Base-by-base conservation (phyloP, 2,113 vertebrate genomes). In the Erpornis zantholeuca region DNA sequence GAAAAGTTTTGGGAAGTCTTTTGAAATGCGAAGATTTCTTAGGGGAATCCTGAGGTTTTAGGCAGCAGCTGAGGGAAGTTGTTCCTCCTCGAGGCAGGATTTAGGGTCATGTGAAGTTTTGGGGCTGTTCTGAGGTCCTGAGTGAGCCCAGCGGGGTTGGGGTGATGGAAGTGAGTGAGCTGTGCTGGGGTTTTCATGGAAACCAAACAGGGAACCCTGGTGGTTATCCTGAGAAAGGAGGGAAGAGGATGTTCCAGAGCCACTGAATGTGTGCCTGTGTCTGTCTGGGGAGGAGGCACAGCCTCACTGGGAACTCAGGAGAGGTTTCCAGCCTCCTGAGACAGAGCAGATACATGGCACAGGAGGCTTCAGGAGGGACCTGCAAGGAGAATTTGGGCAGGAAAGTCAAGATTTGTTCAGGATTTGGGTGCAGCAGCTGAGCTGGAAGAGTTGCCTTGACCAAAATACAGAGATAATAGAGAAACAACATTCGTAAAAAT, bases 241-340 rank as follows among this genome's bases (percentile, higher is more conserved):
- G 22, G 15, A 11, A 19, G 22, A 21, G 19, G 44, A 25, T 12
- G 40, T 35, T 59, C 44, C 18, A 11, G 60, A 4, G 6, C 14
- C 23, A 4, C 16, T 1, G n/a, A 3, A 5, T 6, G 52, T 35
- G 56, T 6, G 1, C 23, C n/a, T 5, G 56, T 11, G 52, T 2
- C 40, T 22, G 53, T 28, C 64, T n/a, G 79, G 64, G 36, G 42
- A 57, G n/a, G n/a, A 11, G 52, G 50, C 61, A 8, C 10, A 8
- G 40, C 5, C 0, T 3, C 53, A 3, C 45, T 25, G 75, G 60
- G 76, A 23, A 18, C 8, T 53, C 4, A 1, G 60, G 42, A 50
- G 15, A 23, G 18, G 28, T 11, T 60, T 8, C 31, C 44, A 3
- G 22, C 63, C 63, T 18, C 7, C 40, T 13, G 35, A 29, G 23